phyloP scores from a whole-genome alignment of 2,888 invertebrate genomes.

The Amaurobius ferox region DNA sequence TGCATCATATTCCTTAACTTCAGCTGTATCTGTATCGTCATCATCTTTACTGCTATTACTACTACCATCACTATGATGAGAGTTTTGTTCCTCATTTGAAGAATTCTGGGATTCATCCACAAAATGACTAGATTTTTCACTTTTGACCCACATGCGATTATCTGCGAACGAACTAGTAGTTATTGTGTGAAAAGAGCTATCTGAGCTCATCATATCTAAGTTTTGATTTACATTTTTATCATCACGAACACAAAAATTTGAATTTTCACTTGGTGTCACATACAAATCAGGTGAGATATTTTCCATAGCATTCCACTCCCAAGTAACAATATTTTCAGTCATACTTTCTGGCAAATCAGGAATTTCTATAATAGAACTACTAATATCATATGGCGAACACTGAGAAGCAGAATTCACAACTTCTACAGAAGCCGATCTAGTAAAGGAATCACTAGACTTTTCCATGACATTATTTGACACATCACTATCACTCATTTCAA shows the following conservation, averaged over 20 bases:
- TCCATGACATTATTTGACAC: neutral
- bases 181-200: constrained; percentile 26
- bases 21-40: constrained; percentile 65
- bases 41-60: constrained; percentile 63
- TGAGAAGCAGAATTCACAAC: neutral
- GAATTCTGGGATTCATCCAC: constrained; percentile 45
- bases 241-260: constrained; percentile 12
- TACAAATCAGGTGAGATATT: constrained; percentile 26
- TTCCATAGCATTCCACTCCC: constrained; percentile 62
- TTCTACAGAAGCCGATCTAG: constrained; percentile 23
- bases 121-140: constrained; percentile 16
- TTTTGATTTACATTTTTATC: neutral
- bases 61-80: constrained; percentile 58
- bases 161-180: constrained; percentile 25
- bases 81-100: constrained; percentile 46
- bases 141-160: constrained; percentile 23
- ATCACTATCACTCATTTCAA: constrained; percentile 29
- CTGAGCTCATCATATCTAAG: neutral
- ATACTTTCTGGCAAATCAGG: constrained; percentile 39
- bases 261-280: constrained; percentile 20
- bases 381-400: constrained; percentile 42
- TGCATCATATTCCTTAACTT: constrained; percentile 69
- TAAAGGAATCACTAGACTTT: constrained; percentile 32
- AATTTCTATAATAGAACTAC: constrained; percentile 36
- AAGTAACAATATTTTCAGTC: constrained; percentile 40